Evolutionary conservation across 2,888 invertebrate genomes (phyloP), one percentile per base, ranked within the genome.

Genomic region (Arrhopalites spinosus): DNA sequence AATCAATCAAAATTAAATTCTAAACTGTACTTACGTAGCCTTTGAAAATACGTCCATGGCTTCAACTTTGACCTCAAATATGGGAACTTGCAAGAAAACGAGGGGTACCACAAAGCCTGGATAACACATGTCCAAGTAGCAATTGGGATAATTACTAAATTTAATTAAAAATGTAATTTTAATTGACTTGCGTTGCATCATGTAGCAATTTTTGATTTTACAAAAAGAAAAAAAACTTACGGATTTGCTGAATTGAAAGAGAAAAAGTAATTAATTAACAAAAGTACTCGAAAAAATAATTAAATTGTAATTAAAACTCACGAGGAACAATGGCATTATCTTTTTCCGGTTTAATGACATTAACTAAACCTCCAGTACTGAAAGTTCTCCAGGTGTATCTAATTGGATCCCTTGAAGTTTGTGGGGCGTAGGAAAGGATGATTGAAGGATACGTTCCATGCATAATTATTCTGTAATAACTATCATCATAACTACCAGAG

Each of bases 41-140:
- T 75, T 59, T n/a, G 69, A 53, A 53, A 79, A 76, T n/a, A 47
- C 63, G 17, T 76, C 75, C n/a, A 74, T 69, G 1, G 77, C 69
- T 3, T 64, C 43, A 13, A 79, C 72, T 1, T 11, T 56, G 0
- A 79, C 79, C 29, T 74, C 43, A 53, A 80, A 77, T 15, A 66
- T 71, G 17, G 81, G 76, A 2, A 74, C 59, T 13, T 78, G 68
- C 0, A 78, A 30, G 36, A 80, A 77, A 25, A 76, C 67, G 30
- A 78, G 25, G 0, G 80, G 81, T 13, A 71, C 78, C 0, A 73
- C 78, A 74, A 78, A 81, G 0, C 76, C 79, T 30, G 81, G 81
- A 25, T 81, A 75, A 53, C 81, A 81, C 27, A 81, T 71, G 1
- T 73, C 43, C 23, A 66, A 67, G 36, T 73, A 72, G 73, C 81